Evolutionary conservation across 2,797 vertebrate species (phyloP).

Genomic region (Pygocentrus nattereri): DNA sequence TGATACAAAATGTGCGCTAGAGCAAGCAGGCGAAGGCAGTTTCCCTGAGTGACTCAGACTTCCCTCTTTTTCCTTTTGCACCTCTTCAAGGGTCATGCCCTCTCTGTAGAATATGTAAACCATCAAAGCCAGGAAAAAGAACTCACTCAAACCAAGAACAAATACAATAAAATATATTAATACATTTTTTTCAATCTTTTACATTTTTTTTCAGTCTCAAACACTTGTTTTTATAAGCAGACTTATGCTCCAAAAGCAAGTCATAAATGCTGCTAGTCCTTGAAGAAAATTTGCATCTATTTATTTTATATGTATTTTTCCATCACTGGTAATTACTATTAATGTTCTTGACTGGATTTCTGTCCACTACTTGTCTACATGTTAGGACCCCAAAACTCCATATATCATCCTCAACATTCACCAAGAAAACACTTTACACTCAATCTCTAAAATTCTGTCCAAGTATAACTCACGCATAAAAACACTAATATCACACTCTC

Average conservation of each 20-base stretch:
- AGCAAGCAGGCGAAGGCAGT: conserved; percentile 5
- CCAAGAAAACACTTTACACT: not conserved
- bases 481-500: not conserved
- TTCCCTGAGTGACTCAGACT: not conserved
- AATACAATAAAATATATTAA: conserved; percentile 12
- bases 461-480: not conserved
- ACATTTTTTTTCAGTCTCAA: conserved; percentile 37
- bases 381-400: not conserved
- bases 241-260: conserved; percentile 54
- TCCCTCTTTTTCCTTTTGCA: conserved; percentile 59
- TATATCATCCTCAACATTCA: not conserved
- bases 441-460: not conserved
- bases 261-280: conserved; percentile 52
- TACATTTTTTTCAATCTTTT: conserved; percentile 17
- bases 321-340: conserved; percentile 46
- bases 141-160: conserved; percentile 60
- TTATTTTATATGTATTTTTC: too few species aligned
- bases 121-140: conserved; percentile 68
- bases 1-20: not conserved
- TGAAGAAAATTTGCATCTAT: conserved; percentile 44
- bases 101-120: conserved; percentile 62
- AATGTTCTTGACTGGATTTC: conserved; percentile 12
- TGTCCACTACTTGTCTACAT: not conserved
- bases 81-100: conserved; percentile 61
- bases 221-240: conserved; percentile 59